Base-by-base conservation (phyloP, 2,113 vertebrate genomes). In the Ochotona curzoniae region DNA sequence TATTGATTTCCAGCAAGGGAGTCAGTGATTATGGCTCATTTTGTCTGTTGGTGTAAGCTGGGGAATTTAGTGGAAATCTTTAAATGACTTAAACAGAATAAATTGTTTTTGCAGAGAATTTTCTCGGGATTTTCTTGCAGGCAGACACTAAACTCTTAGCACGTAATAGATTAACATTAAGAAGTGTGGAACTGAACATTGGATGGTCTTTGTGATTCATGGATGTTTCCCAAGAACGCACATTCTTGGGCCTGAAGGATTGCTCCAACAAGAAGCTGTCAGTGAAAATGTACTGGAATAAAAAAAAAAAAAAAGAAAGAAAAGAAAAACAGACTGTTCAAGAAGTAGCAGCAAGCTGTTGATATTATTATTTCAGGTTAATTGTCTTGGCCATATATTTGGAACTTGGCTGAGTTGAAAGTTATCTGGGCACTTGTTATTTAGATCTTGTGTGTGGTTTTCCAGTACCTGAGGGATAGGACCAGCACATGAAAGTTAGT, bases 51-150 rank as follows among this genome's bases (percentile, higher is more conserved):
- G 38, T 54, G 38, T 91, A 32, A 47, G 57, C 44, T 61, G 76
- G 90, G 79, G 60, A 92, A 81, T 92, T 76, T 78, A 94, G n/a
- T 32, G 64, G 75, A 90, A 89, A 66, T 87, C 61, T 94, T 93
- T 87, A 79, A 86, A n/a, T 84, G 32, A 79, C 13, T 61, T 66
- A 80, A 82, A 83, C 13, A 64, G 28, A 66, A 75, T 44, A 74
- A 75, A 38, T 60, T 44, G 54, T 82, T 90, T 44, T 28, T 4
- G 25, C 61, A 54, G 79, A 44, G 47, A 57, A 78, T 6, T 78
- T 81, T 66, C 60, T 90, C 38, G 30, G 15, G 18, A 32, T 75
- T 89, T 86, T 88, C 54, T 61, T 91, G 7, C 20, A 84, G 63
- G 57, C 11, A 81, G 17, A 47, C 9, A 11, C 7, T 86, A 60